Percentiles rank a stretch among this genome's conserved stretches.
Conservation (phyloP, 2,113 vertebrate genomes). For the Campylomormyrus numenius region DNA sequence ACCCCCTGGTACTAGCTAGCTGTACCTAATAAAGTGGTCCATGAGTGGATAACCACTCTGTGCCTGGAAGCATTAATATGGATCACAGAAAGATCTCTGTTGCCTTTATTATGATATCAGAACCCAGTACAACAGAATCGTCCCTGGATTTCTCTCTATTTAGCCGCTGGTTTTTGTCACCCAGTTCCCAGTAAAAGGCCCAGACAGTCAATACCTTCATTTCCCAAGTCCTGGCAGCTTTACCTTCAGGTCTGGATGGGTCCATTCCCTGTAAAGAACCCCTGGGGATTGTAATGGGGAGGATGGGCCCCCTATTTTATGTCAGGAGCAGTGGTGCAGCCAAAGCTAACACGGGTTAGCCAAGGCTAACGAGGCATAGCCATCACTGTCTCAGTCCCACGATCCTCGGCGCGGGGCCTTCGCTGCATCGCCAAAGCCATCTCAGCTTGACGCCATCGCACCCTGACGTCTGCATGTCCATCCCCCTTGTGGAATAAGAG, state of each 20-base stretch:
- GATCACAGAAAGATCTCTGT: not conserved
- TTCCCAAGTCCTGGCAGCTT: constrained; percentile 28
- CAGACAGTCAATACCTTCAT: constrained; percentile 44
- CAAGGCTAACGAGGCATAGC: not conserved
- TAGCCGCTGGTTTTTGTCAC: constrained; percentile 21
- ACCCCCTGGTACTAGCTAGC: not conserved
- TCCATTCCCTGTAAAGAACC: not conserved
- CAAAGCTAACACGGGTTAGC: not conserved
- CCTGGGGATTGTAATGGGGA: not conserved
- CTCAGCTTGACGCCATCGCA: not conserved
- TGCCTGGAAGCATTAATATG: not conserved
- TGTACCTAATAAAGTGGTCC: not conserved
- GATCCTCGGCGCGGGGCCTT: not conserved
- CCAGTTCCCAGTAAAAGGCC: constrained; percentile 48
- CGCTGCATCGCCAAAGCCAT: not conserved
- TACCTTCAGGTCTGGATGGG: constrained; percentile 31
- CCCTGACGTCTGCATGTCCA: not conserved
- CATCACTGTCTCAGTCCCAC: not conserved
- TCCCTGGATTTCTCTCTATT: not conserved
- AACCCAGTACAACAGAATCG: not conserved
- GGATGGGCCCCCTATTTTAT: not conserved
- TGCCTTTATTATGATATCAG: not conserved
- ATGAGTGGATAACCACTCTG: not conserved
- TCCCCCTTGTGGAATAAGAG: not conserved
- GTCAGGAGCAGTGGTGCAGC: not conserved